Evolutionary conservation across 2,888 invertebrate genomes (phyloP).

Genomic region (Exephanes ischioxanthus): DNA sequence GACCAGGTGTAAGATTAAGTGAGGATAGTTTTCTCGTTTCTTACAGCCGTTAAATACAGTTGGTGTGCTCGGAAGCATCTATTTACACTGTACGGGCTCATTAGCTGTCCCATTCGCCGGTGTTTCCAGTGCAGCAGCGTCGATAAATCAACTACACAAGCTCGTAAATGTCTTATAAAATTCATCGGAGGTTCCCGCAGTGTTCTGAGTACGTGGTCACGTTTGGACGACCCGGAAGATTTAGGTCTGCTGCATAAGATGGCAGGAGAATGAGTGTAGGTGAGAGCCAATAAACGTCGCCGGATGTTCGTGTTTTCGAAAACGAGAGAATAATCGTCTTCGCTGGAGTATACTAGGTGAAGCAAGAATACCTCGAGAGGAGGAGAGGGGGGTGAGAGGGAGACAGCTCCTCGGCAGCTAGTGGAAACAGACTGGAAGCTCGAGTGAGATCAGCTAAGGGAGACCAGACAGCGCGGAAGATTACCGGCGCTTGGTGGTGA

Average conservation of each 20-base stretch:
- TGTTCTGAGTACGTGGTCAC: slow-evolving; percentile 6
- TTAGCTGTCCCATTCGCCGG: slow-evolving; percentile 45
- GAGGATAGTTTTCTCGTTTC: slow-evolving; percentile 21
- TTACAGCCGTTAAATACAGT: slow-evolving; percentile 13
- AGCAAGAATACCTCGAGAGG: slow-evolving; percentile 50
- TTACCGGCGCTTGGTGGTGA: slow-evolving; percentile 63
- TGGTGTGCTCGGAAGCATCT: slow-evolving; percentile 3
- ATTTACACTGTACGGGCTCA: slow-evolving; percentile 46
- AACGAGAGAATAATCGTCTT: slow-evolving; percentile 63
- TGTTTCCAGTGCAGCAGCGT: slow-evolving; percentile 15
- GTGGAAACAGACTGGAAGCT: slow-evolving; percentile 60
- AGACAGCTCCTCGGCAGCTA: slow-evolving; percentile 39
- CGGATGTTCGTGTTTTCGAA: slow-evolving; percentile 56
- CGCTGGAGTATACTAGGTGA: slow-evolving; percentile 28
- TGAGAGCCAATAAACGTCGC: slow-evolving; percentile 56
- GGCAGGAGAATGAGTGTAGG: slow-evolving; percentile 17
- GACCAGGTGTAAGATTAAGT: slow-evolving; percentile 24
- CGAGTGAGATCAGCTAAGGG: slow-evolving; percentile 61
- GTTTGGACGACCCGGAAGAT: slow-evolving; percentile 33
- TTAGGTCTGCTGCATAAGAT: slow-evolving; percentile 36
- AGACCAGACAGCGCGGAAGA: slow-evolving; percentile 71
- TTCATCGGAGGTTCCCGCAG: slow-evolving; percentile 46
- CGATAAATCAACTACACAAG: slow-evolving; percentile 57
- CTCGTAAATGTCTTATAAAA: slow-evolving; percentile 64
- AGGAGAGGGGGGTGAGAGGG: slow-evolving; percentile 11